These are phyloP conservation scores for Epiblema foenella DNA, from an alignment of 2,888 invertebrate species.

Conservation along the genomic window DNA sequence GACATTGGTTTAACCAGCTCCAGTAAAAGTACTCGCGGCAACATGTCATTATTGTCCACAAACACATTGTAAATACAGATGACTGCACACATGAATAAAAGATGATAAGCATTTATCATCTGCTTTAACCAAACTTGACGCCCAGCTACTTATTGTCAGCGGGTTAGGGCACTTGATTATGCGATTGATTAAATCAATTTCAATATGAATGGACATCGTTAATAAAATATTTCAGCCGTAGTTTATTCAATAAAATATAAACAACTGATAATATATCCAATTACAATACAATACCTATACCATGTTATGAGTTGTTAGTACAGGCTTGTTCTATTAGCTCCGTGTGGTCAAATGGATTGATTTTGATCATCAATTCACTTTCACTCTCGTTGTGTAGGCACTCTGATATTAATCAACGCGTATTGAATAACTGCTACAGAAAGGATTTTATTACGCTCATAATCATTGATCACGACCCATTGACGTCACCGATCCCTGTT, in stretches of 20 bases:
- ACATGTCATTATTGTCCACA: slow-evolving; percentile 11
- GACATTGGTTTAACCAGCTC: slow-evolving; percentile 7
- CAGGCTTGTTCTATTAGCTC: slow-evolving; percentile 1
- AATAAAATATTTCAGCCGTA: neutral
- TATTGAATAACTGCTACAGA: slow-evolving; percentile 27
- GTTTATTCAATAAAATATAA: neutral
- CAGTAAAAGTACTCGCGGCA: slow-evolving; percentile 14
- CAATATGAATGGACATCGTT: neutral
- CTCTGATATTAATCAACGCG: slow-evolving; percentile 31
- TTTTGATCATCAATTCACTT: slow-evolving; percentile 25
- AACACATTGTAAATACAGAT: slow-evolving; percentile 1
- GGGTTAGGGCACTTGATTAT: neutral
- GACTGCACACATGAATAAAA: slow-evolving; percentile 23
- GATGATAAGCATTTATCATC: slow-evolving; percentile 23
- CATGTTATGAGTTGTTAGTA: slow-evolving; percentile 20
- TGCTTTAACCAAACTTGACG: slow-evolving; percentile 4
- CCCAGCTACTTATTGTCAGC: slow-evolving; percentile 1
- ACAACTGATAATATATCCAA: slow-evolving; percentile 10
- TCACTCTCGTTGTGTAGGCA: slow-evolving; percentile 35
- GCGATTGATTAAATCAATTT: neutral
- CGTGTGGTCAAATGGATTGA: slow-evolving; percentile 20
- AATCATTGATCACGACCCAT: slow-evolving; percentile 14
- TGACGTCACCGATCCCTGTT: too few species aligned
- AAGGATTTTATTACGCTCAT: slow-evolving; percentile 19
- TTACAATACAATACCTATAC: too few species aligned